Conservation (phyloP, 2,797 vertebrate genomes). For the Gymnopithys bicolor region DNA sequence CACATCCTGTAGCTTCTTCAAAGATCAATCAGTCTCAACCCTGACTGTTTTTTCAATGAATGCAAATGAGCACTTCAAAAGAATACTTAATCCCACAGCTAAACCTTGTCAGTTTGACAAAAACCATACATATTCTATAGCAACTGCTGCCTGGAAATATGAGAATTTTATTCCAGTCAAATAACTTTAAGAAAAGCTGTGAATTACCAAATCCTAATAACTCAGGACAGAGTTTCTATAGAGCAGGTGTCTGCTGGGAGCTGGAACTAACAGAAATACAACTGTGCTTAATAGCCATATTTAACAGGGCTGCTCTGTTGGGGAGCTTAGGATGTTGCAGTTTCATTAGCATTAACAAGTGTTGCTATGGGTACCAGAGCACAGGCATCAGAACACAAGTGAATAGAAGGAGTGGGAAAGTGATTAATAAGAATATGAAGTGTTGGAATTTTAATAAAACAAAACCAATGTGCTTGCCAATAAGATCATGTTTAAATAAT, state of each 20-base stretch:
- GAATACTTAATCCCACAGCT: slow-evolving; percentile 47
- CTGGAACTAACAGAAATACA: slow-evolving; percentile 71
- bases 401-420: slow-evolving; percentile 60
- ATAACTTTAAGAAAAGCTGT: slow-evolving; percentile 50
- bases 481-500: slow-evolving; percentile 48
- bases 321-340: slow-evolving; percentile 75
- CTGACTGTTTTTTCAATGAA: slow-evolving; percentile 49
- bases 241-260: slow-evolving; percentile 63
- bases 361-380: slow-evolving; percentile 82
- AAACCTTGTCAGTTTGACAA: slow-evolving; percentile 48
- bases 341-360: slow-evolving; percentile 81
- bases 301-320: slow-evolving; percentile 77
- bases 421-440: slow-evolving; percentile 65
- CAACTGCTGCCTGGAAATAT: not conserved
- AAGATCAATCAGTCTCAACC: slow-evolving; percentile 47
- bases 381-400: slow-evolving; percentile 67
- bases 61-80: slow-evolving; percentile 67
- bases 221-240: slow-evolving; percentile 43
- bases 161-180: slow-evolving; percentile 6
- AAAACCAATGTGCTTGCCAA: slow-evolving; percentile 28
- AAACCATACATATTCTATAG: not conserved
- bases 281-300: slow-evolving; percentile 75
- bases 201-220: slow-evolving; percentile 48
- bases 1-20: not conserved
- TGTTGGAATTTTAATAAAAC: slow-evolving; percentile 66